A percentile compares a stretch with the other conserved stretches of the same genome.
phyloP scores from a whole-genome alignment of 2,113 vertebrate genomes.

The Suricata suricatta region DNA sequence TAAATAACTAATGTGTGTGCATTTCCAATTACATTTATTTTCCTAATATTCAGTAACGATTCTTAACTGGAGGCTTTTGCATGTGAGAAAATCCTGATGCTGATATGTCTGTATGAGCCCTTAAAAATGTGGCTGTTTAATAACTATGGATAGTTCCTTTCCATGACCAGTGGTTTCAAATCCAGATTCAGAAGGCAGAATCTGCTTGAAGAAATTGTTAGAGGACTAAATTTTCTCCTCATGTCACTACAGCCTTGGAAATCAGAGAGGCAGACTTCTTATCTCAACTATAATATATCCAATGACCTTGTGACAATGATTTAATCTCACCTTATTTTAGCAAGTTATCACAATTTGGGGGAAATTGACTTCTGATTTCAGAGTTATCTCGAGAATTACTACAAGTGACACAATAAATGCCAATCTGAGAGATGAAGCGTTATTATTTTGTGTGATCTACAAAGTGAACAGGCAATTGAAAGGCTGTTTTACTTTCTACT shows the following conservation, averaged over 20 bases:
- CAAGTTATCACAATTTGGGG: slow-evolving; percentile 45
- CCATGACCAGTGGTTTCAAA: background rate
- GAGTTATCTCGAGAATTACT: slow-evolving; percentile 28
- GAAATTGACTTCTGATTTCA: slow-evolving; percentile 61
- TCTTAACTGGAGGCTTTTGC: background rate
- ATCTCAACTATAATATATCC: slow-evolving; percentile 1
- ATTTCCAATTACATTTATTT: background rate
- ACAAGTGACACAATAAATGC: background rate
- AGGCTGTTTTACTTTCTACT: background rate
- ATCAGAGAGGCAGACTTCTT: background rate
- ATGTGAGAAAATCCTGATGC: background rate
- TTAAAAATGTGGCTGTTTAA: background rate
- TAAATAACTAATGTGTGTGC: background rate
- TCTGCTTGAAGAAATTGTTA: slow-evolving; percentile 2
- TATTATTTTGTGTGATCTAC: background rate
- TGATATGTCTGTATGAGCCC: background rate
- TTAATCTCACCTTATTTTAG: slow-evolving; percentile 68
- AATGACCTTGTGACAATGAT: slow-evolving; percentile 51
- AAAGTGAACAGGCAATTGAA: background rate
- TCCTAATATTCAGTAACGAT: background rate
- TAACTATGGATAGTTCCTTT: background rate
- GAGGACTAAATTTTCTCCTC: background rate
- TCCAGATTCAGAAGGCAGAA: background rate
- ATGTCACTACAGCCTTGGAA: slow-evolving; percentile 37
- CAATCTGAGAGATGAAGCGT: background rate